Base-by-base conservation (phyloP, 2,113 vertebrate genomes). In the Clarias macrocephalus region DNA sequence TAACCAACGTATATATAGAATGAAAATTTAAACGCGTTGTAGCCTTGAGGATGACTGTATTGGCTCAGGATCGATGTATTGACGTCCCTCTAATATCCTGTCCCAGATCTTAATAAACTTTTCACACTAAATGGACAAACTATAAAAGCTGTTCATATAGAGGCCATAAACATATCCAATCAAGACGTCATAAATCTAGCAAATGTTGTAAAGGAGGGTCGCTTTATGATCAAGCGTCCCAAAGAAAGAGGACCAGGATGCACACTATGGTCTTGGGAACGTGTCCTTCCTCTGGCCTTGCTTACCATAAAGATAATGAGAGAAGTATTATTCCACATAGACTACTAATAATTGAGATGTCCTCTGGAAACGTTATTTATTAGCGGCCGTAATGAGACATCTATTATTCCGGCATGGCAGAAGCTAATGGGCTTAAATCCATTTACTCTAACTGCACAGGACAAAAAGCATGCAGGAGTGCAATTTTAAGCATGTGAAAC, bases 381-480 rank as follows among this genome's bases (percentile, higher is more conserved):
- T 89, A 91, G 85, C 10, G 52, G 83, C 66, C 19, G 28, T 87
- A 89, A 89, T 85, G 85, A 88, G 88, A 88, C 77, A 83, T 84
- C 85, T 85, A 85, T 88, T 86, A 91, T 89, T 88, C 85, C 82
- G 89, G 62, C 79, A 85, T 82, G 73, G 68, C 84, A 77, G 84
- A 89, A 83, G 73, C 73, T 91, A 90, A 91, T 89, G 81, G 86
- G 87, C 88, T 75, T 91, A 89, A 90, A 89, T 86, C 89, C 86
- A 88, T 90, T 91, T 91, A 86, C 81, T 80, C 82, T 62, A 87
- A 89, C 90, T 90, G 83, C 83, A 87, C 15, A 76, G 82, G 88
- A 62, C 63, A 86, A 87, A 89, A 89, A 84, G 83, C 87, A 85
- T 87, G 85, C 37, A 87, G 56, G 83, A 84, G 73, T 88, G 80